Evolutionary conservation across 1,140 invertebrate species (phyloP), one percentile per base, ranked within the genome.

Genomic region (Cephus cinctus): DNA sequence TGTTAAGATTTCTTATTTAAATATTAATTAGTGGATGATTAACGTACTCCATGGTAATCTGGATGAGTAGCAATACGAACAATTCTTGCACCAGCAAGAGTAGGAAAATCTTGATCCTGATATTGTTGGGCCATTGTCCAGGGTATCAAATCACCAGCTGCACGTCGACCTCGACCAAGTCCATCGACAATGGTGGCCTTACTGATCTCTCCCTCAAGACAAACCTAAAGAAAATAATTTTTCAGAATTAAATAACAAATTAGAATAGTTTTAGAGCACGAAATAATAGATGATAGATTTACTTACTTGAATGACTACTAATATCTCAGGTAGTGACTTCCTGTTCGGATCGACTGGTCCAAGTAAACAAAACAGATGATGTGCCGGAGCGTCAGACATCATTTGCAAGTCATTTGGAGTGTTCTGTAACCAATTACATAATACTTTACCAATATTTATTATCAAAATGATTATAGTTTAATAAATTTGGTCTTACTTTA

Each of bases 341-440:
- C 80, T 79, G 21, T 85, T 80, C 4, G 83, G 78, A 56, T 87
- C 80, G 1, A 90, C 81, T 1, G 96, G 95, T 0, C 93, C 93
- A 38, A 99, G 78, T 11, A 99, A 76, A 65, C 94, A 96, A 78
- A 98, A 99, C 14, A 99, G 71, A 75, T 98, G 92, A 80, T 99
- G 97, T 3, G 94, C 95, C 0, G 97, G 97, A 6, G 97, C 96
- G 81, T 99, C 98, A 8, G 96, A 96, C 77, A 99, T 84, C 84
- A 99, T 89, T 81, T 99, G 96, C 6, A 99, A 78, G 80, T 99
- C 98, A 80, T 99, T 98, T 1, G 98, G 98, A 45, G 89, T 94
- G 76, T 99, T 99, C 85, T 92, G 73, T 23, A 76, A 76, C 43
- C 20, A 47, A 51, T 21, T 42, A 57, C 50, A 52, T 43, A 12